These are phyloP conservation scores for Prionailurus bengalensis DNA, from an alignment of 2,113 vertebrate genomes.

Conservation along the genomic window DNA sequence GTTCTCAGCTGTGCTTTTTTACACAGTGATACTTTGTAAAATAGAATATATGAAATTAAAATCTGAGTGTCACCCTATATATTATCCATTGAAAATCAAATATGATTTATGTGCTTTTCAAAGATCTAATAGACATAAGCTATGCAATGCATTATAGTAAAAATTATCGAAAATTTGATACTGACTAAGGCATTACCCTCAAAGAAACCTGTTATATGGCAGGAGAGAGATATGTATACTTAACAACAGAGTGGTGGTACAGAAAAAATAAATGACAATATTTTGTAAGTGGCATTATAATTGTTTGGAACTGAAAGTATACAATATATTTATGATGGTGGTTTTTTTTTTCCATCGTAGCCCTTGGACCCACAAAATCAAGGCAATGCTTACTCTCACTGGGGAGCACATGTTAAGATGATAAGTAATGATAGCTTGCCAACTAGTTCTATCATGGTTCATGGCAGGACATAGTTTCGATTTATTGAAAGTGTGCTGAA, in stretches of 20 bases:
- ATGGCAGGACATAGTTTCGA: not conserved
- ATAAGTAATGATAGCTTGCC: not conserved
- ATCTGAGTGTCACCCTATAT: not conserved
- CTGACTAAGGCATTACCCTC: not conserved
- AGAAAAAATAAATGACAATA: not conserved
- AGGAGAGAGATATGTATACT: not conserved
- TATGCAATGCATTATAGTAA: not conserved
- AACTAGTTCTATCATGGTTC: not conserved
- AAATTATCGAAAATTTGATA: not conserved
- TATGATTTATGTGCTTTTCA: not conserved
- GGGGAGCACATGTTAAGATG: not conserved
- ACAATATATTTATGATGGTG: not conserved
- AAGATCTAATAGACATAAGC: not conserved
- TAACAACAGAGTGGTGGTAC: not conserved
- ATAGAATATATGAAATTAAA: conserved; percentile 1
- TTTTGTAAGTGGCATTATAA: not conserved
- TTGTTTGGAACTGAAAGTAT: not conserved
- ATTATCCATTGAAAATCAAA: not conserved
- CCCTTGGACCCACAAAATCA: not conserved
- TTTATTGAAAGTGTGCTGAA: not conserved
- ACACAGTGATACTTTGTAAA: not conserved
- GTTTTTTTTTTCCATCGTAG: not conserved
- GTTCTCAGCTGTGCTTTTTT: not conserved
- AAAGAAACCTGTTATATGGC: not conserved
- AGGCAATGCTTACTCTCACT: not conserved